Percentiles rank a stretch among this genome's conserved stretches.
phyloP scores from a whole-genome alignment of 2,113 vertebrate species.

The Laticauda colubrina region DNA sequence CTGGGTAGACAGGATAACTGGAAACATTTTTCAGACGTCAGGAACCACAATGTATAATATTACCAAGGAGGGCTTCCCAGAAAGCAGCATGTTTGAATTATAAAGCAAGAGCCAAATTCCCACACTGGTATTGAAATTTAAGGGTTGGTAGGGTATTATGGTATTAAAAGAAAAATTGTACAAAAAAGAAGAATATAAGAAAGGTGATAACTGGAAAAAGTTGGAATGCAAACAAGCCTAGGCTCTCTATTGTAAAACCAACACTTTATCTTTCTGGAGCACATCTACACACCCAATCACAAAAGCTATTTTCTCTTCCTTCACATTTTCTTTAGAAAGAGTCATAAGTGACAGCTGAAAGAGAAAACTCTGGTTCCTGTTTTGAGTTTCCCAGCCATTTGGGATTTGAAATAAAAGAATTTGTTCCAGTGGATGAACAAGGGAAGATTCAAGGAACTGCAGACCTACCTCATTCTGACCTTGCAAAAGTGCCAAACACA shows the following conservation, averaged over 20 bases:
- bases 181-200: background rate
- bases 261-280: too few relatives aligned
- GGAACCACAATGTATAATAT: slow-evolving; percentile 1
- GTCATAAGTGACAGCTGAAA: background rate
- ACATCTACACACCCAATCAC: background rate
- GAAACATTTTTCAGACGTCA: slow-evolving; percentile 28
- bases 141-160: slow-evolving; percentile 26
- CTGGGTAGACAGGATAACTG: slow-evolving; percentile 7
- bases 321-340: background rate
- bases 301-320: too few relatives aligned
- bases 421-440: background rate
- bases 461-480: background rate
- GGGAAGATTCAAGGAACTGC: background rate
- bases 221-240: background rate
- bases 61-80: slow-evolving; percentile 50
- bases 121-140: slow-evolving; percentile 49
- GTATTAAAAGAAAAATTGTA: background rate
- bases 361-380: background rate
- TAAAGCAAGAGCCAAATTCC: slow-evolving; percentile 36
- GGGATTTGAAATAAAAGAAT: background rate
- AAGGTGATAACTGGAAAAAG: background rate
- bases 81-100: slow-evolving; percentile 37
- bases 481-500: background rate
- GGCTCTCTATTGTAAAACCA: background rate
- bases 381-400: background rate